phyloP scores from a whole-genome alignment of 2,797 vertebrate genomes.

The Mormyrops boulengeri region DNA sequence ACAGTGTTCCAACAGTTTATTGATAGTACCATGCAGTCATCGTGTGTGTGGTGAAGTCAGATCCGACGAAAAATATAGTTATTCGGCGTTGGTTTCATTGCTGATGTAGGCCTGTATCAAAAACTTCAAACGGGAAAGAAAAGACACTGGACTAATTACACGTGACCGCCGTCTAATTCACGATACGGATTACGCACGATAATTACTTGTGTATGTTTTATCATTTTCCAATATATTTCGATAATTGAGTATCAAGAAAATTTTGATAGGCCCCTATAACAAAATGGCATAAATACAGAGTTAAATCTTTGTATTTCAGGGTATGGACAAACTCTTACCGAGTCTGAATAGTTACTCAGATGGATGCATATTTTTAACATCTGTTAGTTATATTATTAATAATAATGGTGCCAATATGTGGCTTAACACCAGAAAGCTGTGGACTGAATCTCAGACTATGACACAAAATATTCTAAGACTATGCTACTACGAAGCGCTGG shows the following conservation, averaged over 20 bases:
- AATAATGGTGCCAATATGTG: background rate
- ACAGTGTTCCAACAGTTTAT: background rate
- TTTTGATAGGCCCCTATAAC: background rate
- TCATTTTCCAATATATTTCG: background rate
- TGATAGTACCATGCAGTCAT: background rate
- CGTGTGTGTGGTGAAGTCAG: background rate
- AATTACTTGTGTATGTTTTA: background rate
- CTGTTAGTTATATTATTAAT: background rate
- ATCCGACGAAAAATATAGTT: background rate
- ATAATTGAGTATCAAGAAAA: constrained; percentile 1
- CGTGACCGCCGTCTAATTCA: background rate
- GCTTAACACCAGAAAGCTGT: background rate
- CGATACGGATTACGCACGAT: background rate
- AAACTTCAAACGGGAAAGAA: background rate
- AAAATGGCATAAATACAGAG: background rate
- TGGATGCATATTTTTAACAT: background rate
- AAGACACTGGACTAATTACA: background rate
- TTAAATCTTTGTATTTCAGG: background rate
- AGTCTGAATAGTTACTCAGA: too few relatives aligned
- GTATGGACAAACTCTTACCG: background rate
- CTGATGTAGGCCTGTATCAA: background rate
- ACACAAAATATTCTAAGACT: background rate
- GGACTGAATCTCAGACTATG: background rate
- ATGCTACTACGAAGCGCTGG: background rate
- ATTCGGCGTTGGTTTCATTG: background rate